A percentile compares a stretch with the other conserved stretches of the same genome.
Conservation (phyloP, 2,797 vertebrate genomes). For the Lates japonicus region DNA sequence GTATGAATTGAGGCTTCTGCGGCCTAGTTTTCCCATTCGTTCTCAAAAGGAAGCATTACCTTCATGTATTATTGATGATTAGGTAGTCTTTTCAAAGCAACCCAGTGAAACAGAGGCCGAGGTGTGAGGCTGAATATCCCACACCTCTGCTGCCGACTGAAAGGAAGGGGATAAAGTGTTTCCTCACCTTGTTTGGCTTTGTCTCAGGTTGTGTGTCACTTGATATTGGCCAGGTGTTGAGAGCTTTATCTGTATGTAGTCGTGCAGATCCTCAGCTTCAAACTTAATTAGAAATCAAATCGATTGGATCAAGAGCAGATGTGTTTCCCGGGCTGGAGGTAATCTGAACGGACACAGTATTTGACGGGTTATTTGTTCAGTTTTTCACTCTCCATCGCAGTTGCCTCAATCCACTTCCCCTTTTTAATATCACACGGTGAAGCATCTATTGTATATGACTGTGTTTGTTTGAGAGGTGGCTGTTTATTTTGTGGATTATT, state of each 20-base stretch:
- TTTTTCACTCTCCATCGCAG: constrained; percentile 12
- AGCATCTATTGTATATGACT: constrained; percentile 9
- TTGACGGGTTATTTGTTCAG: constrained; percentile 46
- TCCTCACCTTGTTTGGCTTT: constrained; percentile 13
- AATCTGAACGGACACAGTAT: constrained; percentile 49
- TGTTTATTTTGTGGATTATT: constrained; percentile 41
- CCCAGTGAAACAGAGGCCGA: constrained; percentile 10
- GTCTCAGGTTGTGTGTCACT: constrained; percentile 23
- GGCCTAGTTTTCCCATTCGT: constrained; percentile 20
- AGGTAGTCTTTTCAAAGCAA: constrained; percentile 25
- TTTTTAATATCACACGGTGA: constrained; percentile 33
- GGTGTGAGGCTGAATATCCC: constrained; percentile 15
- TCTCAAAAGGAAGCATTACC: constrained; percentile 38
- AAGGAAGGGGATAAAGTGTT: constrained; percentile 3
- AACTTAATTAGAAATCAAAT: constrained; percentile 72
- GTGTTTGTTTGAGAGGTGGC: constrained; percentile 18
- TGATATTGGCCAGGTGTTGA: constrained; percentile 55
- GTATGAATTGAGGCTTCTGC: constrained; percentile 4
- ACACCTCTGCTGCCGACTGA: not conserved
- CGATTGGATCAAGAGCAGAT: constrained; percentile 65
- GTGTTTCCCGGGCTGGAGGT: constrained; percentile 32
- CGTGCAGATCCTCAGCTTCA: constrained; percentile 61
- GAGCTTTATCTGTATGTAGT: constrained; percentile 46
- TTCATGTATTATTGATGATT: constrained; percentile 49
- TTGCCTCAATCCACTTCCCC: constrained; percentile 45